phyloP scores from a whole-genome alignment of 2,888 invertebrate species.

The Dicyrtoma fusca region DNA sequence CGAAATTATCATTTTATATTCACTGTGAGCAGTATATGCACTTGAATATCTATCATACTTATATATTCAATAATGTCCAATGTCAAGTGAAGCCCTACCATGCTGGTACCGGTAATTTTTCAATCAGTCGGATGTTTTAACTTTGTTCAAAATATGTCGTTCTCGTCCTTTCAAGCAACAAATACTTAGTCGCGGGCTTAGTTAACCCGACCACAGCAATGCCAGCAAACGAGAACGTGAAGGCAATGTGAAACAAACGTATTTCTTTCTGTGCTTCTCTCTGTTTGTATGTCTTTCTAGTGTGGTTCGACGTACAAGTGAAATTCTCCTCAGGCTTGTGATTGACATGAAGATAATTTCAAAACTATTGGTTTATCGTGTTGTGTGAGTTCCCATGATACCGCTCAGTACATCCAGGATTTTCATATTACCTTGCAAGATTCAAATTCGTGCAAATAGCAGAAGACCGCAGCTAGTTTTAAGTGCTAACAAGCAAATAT shows the following conservation, averaged over 20 bases:
- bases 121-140: slow-evolving; percentile 5
- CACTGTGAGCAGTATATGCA: not conserved
- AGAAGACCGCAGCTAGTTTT: no score
- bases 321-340: slow-evolving; percentile 17
- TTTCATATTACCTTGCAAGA: no score
- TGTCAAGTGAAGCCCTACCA: not conserved
- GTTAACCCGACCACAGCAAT: no score
- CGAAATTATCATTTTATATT: slow-evolving; percentile 5
- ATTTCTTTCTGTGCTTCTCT: slow-evolving; percentile 2
- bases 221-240: not conserved
- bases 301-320: slow-evolving; percentile 3
- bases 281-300: slow-evolving; percentile 6
- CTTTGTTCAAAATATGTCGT: not conserved
- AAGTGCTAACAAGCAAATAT: no score
- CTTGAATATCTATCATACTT: not conserved
- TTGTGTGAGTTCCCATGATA: no score
- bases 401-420: no score
- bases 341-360: not conserved
- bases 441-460: no score
- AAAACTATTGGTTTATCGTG: no score
- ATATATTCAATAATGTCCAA: slow-evolving; percentile 2
- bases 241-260: not conserved
- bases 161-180: not conserved
- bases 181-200: not conserved
- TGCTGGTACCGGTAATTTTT: not conserved